These are phyloP conservation scores for Etia nguti DNA, from an alignment of 2,113 vertebrate species.

Conservation along the genomic window DNA sequence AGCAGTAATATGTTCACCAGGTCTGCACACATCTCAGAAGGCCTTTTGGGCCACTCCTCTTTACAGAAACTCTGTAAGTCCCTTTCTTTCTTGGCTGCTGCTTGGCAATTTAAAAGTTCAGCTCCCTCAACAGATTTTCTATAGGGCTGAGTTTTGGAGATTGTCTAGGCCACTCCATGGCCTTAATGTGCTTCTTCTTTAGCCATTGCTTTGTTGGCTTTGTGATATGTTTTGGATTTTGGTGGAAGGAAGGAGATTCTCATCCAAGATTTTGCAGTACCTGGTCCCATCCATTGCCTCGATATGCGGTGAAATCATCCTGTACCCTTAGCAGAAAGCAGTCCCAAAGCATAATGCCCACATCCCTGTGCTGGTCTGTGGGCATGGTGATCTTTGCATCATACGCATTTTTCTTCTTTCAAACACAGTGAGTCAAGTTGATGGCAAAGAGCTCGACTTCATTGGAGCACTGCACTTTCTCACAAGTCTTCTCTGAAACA, in stretches of 20 bases:
- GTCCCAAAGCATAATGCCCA: neutral
- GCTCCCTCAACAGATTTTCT: neutral
- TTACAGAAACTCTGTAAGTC: neutral
- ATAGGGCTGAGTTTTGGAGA: neutral
- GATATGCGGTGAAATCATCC: neutral
- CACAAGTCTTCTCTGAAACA: neutral
- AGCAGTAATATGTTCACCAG: neutral
- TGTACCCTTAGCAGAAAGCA: neutral
- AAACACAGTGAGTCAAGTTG: neutral
- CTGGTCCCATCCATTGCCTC: neutral
- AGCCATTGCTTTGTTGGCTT: neutral
- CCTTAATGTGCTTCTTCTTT: neutral
- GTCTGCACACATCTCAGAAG: neutral
- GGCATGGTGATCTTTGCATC: neutral
- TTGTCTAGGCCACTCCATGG: neutral
- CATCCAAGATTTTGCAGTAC: neutral
- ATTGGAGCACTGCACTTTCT: neutral
- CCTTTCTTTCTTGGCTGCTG: neutral
- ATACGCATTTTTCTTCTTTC: neutral
- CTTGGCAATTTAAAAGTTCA: neutral
- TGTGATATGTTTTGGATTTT: fast-evolving
- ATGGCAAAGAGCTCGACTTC: neutral
- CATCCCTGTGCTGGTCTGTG: neutral
- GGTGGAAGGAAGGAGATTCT: neutral
- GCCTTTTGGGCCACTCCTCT: neutral